phyloP scores from a whole-genome alignment of 2,888 invertebrate genomes.

The Diarsia brunnea region DNA sequence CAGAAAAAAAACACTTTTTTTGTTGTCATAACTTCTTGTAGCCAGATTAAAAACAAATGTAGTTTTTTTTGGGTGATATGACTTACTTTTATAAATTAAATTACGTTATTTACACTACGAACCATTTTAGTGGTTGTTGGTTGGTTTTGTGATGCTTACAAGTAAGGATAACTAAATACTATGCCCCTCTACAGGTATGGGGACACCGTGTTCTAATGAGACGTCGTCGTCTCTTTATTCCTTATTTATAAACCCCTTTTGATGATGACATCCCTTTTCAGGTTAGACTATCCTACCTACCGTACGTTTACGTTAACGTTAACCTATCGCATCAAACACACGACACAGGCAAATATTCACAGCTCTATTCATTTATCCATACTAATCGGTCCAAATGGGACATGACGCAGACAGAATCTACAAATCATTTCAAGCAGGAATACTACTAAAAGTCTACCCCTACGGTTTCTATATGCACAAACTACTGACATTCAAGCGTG shows the following conservation, averaged over 20 bases:
- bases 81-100: neutral
- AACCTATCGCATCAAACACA: neutral
- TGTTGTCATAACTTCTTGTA: too few relatives aligned
- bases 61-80: too few relatives aligned
- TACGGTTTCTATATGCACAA: neutral
- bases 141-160: neutral
- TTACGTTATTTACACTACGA: neutral
- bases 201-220: neutral
- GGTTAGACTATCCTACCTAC: too few relatives aligned
- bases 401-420: neutral
- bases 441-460: neutral
- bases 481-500: slow-evolving; percentile 5
- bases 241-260: neutral
- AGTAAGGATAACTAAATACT: neutral
- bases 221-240: neutral
- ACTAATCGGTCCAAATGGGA: neutral
- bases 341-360: neutral
- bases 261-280: too few relatives aligned
- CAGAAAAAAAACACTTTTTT: too few relatives aligned
- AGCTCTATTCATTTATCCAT: neutral
- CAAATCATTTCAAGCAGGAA: neutral
- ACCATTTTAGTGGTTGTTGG: too few relatives aligned
- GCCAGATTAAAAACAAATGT: too few relatives aligned
- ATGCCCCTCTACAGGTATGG: slow-evolving; percentile 1
- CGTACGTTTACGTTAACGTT: too few relatives aligned